Percentiles rank a stretch among this genome's conserved stretches.
phyloP scores from a whole-genome alignment of 2,888 invertebrate species.

The Perdita meconis region DNA sequence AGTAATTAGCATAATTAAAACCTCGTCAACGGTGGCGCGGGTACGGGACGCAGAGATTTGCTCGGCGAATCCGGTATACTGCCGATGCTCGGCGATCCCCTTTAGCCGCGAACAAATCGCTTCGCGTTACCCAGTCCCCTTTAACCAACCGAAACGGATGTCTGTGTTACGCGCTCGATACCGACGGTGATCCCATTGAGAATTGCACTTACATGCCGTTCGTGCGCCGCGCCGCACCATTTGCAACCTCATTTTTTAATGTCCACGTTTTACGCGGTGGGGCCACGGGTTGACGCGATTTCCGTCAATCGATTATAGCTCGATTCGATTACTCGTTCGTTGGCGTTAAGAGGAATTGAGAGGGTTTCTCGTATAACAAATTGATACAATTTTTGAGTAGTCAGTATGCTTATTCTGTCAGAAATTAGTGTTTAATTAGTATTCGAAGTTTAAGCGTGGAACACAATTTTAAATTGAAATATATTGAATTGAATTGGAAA shows the following conservation, averaged over 20 bases:
- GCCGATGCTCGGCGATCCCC: constrained; percentile 67
- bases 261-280: background rate
- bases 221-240: background rate
- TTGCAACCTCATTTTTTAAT: background rate
- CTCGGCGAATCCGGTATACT: constrained; percentile 65
- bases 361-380: too few relatives aligned
- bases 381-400: too few relatives aligned
- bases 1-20: constrained; percentile 76
- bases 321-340: background rate
- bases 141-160: constrained; percentile 53
- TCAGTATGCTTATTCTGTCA: too few relatives aligned
- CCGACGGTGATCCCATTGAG: constrained; percentile 34
- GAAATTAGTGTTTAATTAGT: too few relatives aligned
- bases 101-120: constrained; percentile 66
- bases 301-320: background rate
- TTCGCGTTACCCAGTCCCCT: constrained; percentile 57
- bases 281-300: background rate
- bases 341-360: background rate
- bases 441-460: background rate
- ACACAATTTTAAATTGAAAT: background rate
- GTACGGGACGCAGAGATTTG: constrained; percentile 50
- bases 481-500: background rate
- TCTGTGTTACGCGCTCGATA: constrained; percentile 36
- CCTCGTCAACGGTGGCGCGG: constrained; percentile 61
- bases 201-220: background rate